These are phyloP conservation scores for Lithosia quadra DNA, from an alignment of 2,888 invertebrate genomes.

Conservation along the genomic window DNA sequence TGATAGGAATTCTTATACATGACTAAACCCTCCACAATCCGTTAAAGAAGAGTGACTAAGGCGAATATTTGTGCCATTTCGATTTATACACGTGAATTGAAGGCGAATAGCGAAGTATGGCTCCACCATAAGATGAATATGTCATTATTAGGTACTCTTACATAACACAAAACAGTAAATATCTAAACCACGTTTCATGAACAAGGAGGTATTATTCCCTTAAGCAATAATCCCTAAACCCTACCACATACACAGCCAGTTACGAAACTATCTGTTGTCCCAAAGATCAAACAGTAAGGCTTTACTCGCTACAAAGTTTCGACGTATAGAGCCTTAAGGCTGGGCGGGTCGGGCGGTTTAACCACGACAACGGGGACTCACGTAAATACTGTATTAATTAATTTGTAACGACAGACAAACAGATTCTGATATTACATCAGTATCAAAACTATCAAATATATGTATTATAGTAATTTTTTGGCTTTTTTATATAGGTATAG, in stretches of 20 bases:
- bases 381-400: slow-evolving; percentile 82
- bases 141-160: too few relatives aligned
- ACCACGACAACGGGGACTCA: slow-evolving; percentile 73
- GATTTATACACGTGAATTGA: too few relatives aligned
- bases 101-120: too few relatives aligned
- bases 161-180: too few relatives aligned
- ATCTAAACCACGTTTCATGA: neutral
- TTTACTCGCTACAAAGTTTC: slow-evolving; percentile 28
- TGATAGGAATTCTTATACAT: too few relatives aligned
- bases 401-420: slow-evolving; percentile 68
- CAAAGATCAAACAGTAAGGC: slow-evolving; percentile 11
- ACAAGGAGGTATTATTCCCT: neutral
- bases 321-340: slow-evolving; percentile 59
- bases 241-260: neutral
- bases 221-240: neutral
- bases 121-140: too few relatives aligned
- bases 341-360: slow-evolving; percentile 58
- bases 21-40: too few relatives aligned
- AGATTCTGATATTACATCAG: slow-evolving; percentile 18
- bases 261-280: slow-evolving; percentile 11
- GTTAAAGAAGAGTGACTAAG: too few relatives aligned
- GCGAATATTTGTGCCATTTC: too few relatives aligned
- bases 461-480: too few relatives aligned
- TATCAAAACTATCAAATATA: neutral
- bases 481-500: too few relatives aligned